These are phyloP conservation scores for Acrocephalus kingi DNA, from an alignment of 2,113 vertebrate species.

Conservation along the genomic window DNA sequence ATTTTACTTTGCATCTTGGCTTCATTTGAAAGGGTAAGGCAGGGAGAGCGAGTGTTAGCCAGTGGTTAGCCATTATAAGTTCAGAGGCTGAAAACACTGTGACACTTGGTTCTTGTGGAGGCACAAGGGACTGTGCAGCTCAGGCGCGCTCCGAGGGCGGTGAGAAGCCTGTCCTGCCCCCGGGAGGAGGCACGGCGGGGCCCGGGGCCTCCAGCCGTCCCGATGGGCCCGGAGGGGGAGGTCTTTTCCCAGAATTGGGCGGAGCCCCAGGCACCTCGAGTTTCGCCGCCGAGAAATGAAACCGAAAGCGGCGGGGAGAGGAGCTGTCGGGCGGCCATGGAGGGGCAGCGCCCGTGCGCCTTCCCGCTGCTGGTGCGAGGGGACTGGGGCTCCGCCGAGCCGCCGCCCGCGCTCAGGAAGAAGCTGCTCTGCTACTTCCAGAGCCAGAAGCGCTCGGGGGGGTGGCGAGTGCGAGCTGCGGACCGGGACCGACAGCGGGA, in stretches of 20 bases:
- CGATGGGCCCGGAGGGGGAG: no score
- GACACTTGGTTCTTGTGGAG: rapidly evolving
- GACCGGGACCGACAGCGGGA: neutral
- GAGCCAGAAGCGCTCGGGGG: conserved; percentile 78
- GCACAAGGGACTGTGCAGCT: rapidly evolving
- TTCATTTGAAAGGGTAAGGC: neutral
- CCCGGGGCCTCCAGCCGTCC: rapidly evolving
- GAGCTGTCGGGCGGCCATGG: neutral
- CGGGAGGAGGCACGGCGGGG: rapidly evolving
- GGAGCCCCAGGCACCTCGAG: rapidly evolving
- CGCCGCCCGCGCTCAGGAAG: conserved; percentile 49
- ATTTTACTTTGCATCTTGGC: rapidly evolving
- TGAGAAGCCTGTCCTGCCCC: rapidly evolving
- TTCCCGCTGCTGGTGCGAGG: conserved; percentile 32
- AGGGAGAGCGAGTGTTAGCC: no score
- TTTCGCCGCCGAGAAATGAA: neutral
- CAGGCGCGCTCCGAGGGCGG: rapidly evolving
- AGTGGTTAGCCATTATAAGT: rapidly evolving
- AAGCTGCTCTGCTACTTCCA: conserved; percentile 87
- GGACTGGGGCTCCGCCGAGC: neutral
- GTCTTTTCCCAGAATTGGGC: neutral
- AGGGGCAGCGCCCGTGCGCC: neutral
- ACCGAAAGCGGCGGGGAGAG: neutral
- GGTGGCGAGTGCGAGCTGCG: conserved; percentile 82
- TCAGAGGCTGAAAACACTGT: neutral